Base-by-base conservation (phyloP, 1,140 invertebrate species). In the Pseudomyrmex dendroicus region DNA sequence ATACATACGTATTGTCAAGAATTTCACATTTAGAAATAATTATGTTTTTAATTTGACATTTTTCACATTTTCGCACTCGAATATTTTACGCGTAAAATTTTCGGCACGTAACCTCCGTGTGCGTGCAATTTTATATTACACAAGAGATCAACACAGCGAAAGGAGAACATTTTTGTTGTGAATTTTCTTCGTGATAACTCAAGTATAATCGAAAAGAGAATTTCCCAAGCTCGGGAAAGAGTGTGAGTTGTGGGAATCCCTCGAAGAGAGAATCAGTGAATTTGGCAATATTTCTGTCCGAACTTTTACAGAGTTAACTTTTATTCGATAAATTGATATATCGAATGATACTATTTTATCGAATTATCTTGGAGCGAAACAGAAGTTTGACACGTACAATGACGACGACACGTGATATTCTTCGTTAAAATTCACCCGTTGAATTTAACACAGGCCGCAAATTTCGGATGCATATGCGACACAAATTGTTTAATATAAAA, bases 241-340 rank as follows among this genome's bases (percentile, higher is more conserved):
- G 9, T 20, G 20, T 10, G 44, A 22, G 59, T 70, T 59, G 70
- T 25, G 50, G 17, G 25, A 35, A 46, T 2, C 13, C n/a, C 17
- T 52, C 57, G 48, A 62, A 73, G 17, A 73, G 15, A 52, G 0
- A 22, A 9, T 73, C 17, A 15, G 50, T 82, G 63, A 62, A 73
- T 82, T 73, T 25, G 46, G 48, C 46, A 54, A 35, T 61, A 82
- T 54, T 63, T 8, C 35, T 73, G 57, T 20, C 73, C 2, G 73
- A 73, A 82, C 50, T 73, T 82, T 73, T 35, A 44, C 50, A 7
- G 25, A 48, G 12, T 82, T 25, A 73, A 61, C 57, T 73, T 50
- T 46, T 54, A 20, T 56, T 59, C 22, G 76, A n/a, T 46, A 70
- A 57, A 20, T 10, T 10, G 13, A 20, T 35, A 35, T 35, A 35